Percentiles rank a stretch among this genome's conserved stretches.
Evolutionary conservation across 2,113 vertebrate genomes (phyloP).

Genomic region (Halcyon senegalensis): DNA sequence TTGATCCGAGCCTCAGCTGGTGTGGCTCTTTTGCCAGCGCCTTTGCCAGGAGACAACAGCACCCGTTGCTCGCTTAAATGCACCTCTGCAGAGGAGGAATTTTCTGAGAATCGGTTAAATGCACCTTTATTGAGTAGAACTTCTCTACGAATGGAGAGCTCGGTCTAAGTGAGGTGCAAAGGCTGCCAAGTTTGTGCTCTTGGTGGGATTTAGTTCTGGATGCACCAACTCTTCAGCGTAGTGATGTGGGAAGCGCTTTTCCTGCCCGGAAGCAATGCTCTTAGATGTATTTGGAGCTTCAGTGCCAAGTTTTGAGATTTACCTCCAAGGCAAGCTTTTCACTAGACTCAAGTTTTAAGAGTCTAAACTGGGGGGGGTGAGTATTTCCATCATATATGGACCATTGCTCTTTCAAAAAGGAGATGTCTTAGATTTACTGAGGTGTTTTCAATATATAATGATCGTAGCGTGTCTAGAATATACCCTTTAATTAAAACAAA

Average conservation of each 20-base stretch:
- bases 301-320: background rate
- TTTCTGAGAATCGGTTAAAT: background rate
- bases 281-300: background rate
- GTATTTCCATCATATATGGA: background rate
- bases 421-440: background rate
- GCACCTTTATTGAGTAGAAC: background rate
- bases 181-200: background rate
- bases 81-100: background rate
- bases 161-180: background rate
- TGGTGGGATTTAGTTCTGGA: background rate
- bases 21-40: rapidly evolving
- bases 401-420: background rate
- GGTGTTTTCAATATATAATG: background rate
- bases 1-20: background rate
- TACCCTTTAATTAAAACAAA: conserved; percentile 50
- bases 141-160: background rate
- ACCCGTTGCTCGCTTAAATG: rapidly evolving
- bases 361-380: background rate
- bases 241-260: background rate
- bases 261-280: background rate
- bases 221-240: background rate
- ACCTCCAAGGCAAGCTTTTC: background rate
- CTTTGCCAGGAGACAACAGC: background rate
- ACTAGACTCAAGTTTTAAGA: background rate
- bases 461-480: background rate